Evolutionary conservation across 2,888 invertebrate species (phyloP), one percentile per base, ranked within the genome.

Genomic region (Drosophila mettleri): DNA sequence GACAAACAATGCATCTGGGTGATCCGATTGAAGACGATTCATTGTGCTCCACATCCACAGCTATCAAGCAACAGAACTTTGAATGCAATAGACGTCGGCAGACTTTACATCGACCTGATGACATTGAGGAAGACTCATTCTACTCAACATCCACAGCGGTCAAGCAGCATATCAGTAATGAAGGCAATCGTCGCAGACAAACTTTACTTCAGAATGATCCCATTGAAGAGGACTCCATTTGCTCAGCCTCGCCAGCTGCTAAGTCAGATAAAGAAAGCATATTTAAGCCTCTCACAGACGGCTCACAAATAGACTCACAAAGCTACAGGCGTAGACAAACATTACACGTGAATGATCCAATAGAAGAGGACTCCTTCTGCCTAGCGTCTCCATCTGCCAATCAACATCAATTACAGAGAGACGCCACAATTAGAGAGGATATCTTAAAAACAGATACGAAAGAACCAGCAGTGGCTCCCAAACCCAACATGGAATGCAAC

Each of bases 361-460:
- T 69, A 14, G 61, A 61, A 20, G 69, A 69, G 36, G 67, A 67
- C 20, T 65, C 64, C 2, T 29, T 65, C 29, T 20, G 64, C 10
- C 18, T 29, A 29, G 20, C 20, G 9, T 9, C 20, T 10, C 2
- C n/a, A 10, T 5, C 38, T 16, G 16, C 29, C 8, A 9, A 27
- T 8, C 31, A 41, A 7, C 24, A 29, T 10, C 48, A 34, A 6
- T 24, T 49, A 3, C 46, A 33, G 16, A 16, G 29, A 14, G 10
- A 20, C 20, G 53, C 43, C 16, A 4, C 34, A 1, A 41, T 59
- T 27, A 58, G 48, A 2, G 22, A 16, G 9, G 20, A 48, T 20
- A 20, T 8, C 7, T 8, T 20, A 14, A 14, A 48, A 20, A 6
- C 7, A 2, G 29, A n/a, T 9, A 9, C 18, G 9, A 43, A 33